A percentile compares a stretch with the other conserved stretches of the same genome.
These are phyloP conservation scores for Hyperopisus bebe DNA, from an alignment of 2,113 vertebrate species.

Conservation along the genomic window DNA sequence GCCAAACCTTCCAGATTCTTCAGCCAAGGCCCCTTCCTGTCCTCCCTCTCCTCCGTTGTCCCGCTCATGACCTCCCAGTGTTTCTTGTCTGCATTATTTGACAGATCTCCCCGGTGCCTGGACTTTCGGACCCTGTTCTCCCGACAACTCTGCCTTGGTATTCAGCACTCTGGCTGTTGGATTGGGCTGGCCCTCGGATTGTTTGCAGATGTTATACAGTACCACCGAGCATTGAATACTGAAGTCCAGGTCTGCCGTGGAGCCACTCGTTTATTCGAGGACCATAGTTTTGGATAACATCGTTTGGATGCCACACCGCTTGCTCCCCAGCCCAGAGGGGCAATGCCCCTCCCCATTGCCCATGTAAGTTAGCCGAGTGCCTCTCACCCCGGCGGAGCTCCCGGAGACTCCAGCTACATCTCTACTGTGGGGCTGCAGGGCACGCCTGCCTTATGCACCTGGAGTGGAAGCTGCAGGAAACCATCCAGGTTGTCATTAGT, in stretches of 20 bases:
- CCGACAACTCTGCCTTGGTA: neutral
- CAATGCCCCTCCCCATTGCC: neutral
- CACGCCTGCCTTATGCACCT: neutral
- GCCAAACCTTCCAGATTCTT: too few relatives aligned
- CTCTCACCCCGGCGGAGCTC: neutral
- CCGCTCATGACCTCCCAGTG: too few relatives aligned
- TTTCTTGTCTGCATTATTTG: too few relatives aligned
- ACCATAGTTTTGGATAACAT: neutral
- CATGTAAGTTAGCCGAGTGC: neutral
- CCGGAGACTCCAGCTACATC: neutral
- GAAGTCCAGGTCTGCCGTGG: neutral
- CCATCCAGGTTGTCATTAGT: neutral
- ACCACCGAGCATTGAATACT: neutral
- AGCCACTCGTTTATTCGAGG: neutral
- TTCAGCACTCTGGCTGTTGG: neutral
- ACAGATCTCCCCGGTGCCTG: too few relatives aligned
- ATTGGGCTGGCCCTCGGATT: neutral
- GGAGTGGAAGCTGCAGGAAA: neutral
- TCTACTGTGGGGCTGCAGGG: neutral
- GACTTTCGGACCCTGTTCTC: too few relatives aligned
- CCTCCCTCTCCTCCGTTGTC: too few relatives aligned
- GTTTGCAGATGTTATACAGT: neutral
- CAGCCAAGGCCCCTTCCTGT: too few relatives aligned
- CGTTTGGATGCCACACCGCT: neutral
- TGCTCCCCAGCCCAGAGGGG: neutral